Percentiles rank a stretch among this genome's conserved stretches.
Conservation (phyloP, 2,888 invertebrate species). For the Zhengitettix transpicula region DNA sequence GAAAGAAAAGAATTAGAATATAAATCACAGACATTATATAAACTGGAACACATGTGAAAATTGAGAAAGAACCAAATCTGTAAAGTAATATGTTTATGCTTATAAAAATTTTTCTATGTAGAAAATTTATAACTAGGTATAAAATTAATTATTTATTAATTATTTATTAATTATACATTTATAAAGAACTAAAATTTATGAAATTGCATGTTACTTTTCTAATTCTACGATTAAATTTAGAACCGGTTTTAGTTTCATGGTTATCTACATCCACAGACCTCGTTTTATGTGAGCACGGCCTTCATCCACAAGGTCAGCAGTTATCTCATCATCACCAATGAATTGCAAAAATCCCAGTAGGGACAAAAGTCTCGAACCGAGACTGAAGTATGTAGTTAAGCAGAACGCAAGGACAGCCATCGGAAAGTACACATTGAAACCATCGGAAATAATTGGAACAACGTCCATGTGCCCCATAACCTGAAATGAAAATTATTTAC, state of each 20-base stretch:
- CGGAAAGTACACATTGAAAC: constrained; percentile 98
- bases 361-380: constrained; percentile 80
- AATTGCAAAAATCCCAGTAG: constrained; percentile 94
- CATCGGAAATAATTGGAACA: constrained; percentile 86
- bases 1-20: no score
- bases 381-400: constrained; percentile 80
- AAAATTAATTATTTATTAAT: neutral
- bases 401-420: constrained; percentile 90
- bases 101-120: no score
- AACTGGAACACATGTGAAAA: no score
- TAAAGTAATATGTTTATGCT: no score
- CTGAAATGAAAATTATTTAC: constrained; percentile 25
- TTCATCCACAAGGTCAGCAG: constrained; percentile 84
- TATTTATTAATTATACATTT: no score
- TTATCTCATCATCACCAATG: constrained; percentile 83
- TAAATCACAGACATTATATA: no score
- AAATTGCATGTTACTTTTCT: neutral
- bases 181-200: no score
- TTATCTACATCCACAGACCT: constrained; percentile 33
- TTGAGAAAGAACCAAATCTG: no score
- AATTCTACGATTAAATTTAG: neutral
- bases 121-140: no score
- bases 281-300: constrained; percentile 81
- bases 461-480: constrained; percentile 99
- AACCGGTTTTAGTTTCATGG: no score